Conservation (phyloP, 2,797 vertebrate genomes). For the Muscicapa comitata region DNA sequence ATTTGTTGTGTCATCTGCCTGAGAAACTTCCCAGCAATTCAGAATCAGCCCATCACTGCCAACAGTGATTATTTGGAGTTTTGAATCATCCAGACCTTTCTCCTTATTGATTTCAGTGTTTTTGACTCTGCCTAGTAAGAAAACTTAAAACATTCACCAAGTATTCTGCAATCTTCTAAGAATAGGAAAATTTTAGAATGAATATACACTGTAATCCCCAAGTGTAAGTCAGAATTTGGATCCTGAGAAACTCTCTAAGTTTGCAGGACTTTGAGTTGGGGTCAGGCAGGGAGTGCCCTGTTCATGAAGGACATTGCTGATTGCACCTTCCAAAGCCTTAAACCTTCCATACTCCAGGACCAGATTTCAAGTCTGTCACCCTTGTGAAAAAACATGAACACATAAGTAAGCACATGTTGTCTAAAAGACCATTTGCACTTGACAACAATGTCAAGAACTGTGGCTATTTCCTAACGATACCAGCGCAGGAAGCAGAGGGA, state of each 20-base stretch:
- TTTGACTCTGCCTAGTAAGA: neutral
- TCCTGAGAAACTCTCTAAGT: neutral
- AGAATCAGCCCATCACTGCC: neutral
- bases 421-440: neutral
- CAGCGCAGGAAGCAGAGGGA: neutral
- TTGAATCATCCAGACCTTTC: neutral
- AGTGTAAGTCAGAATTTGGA: neutral
- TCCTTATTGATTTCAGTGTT: neutral
- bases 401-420: neutral
- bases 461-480: neutral
- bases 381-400: neutral
- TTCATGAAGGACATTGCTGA: neutral
- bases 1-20: neutral
- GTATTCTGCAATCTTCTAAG: neutral
- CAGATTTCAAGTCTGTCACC: neutral
- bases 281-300: neutral
- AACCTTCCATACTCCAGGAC: neutral
- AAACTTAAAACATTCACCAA: neutral
- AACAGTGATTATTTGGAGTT: neutral
- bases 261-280: neutral
- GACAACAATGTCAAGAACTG: neutral
- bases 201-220: neutral
- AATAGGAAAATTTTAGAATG: neutral
- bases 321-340: neutral
- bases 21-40: neutral